A percentile compares a stretch with the other conserved stretches of the same genome.
Conservation (phyloP, 2,797 vertebrate species). For the Thalassophryne amazonica region DNA sequence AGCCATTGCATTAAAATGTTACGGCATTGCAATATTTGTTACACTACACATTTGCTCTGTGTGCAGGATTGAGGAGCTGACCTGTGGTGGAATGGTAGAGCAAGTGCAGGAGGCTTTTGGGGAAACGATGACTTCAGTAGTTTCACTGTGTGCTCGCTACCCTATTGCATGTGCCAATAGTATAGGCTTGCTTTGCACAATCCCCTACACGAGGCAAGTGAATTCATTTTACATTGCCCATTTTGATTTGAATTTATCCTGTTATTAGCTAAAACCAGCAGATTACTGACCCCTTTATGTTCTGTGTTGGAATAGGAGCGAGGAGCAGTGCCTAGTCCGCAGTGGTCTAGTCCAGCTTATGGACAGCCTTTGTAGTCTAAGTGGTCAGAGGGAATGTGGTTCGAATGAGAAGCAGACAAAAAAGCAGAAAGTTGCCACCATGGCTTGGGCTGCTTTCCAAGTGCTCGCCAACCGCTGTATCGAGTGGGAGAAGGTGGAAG, state of each 20-base stretch:
- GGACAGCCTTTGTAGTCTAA: conserved; percentile 94
- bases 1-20: neutral
- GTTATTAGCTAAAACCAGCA: neutral
- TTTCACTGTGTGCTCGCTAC: conserved; percentile 94
- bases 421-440: conserved; percentile 97
- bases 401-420: conserved; percentile 97
- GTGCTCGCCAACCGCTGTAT: conserved; percentile 97
- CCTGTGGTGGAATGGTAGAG: conserved; percentile 98
- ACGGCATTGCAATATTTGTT: neutral
- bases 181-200: conserved; percentile 95
- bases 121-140: conserved; percentile 97
- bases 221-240: neutral
- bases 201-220: conserved; percentile 93
- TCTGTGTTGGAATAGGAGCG: conserved; percentile 80
- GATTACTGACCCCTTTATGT: neutral
- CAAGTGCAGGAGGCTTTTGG: conserved; percentile 98
- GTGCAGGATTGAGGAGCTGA: conserved; percentile 94
- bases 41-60: neutral
- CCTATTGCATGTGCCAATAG: conserved; percentile 98
- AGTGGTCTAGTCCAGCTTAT: conserved; percentile 97
- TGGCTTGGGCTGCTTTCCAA: conserved; percentile 99
- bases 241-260: neutral
- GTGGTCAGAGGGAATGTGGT: conserved; percentile 92
- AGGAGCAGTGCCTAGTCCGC: conserved; percentile 96
- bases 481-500: conserved; percentile 99